Base-by-base conservation (phyloP, 2,888 invertebrate species). In the Deilephila porcellus region DNA sequence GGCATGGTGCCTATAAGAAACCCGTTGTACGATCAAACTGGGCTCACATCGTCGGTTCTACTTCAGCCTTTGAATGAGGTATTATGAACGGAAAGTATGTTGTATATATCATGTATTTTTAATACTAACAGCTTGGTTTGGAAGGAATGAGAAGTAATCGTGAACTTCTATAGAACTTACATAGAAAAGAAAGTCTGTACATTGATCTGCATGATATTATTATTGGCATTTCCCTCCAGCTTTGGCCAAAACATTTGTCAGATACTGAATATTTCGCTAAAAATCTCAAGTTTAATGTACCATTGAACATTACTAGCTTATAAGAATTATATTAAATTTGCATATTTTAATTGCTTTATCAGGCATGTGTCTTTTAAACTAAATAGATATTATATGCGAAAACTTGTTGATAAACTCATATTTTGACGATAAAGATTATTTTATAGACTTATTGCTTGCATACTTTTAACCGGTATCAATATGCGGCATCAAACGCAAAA, bases 61-160 rank as follows among this genome's bases (percentile, higher is more conserved):
- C 78, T 94, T 67, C 93, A 94, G 77, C 94, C 94, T 25, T 85
- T 94, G 77, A 94, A 94, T 81, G 93, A 94, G 91, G 94, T 94
- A 82, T 67, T 25, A 59, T 72, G 34, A 56, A 32, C 25, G 56
- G n/a, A 59, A 56, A 45, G 70, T 53, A 53, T 53, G 52, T 70
- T 70, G 6, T 20, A 1, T 59, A 34, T 29, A 32, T 56, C 67
- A 62, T 63, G 8, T 8, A 7, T 53, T 45, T 29, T 53, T 3
- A 6, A 7, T 25, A 14, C 45, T 45, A 45, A 45, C 45, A 45
- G 45, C 45, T 45, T 45, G 45, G 45, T 45, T 45, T 45, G 14
- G 45, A 45, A 45, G 45, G 14, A 0, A 3, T 56, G 3, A n/a
- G n/a, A n/a, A 56, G n/a, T 19, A 0, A 56, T 56, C 4, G 4